Evolutionary conservation across 2,888 invertebrate genomes (phyloP).

Genomic region (Chloroclystis v-ata): DNA sequence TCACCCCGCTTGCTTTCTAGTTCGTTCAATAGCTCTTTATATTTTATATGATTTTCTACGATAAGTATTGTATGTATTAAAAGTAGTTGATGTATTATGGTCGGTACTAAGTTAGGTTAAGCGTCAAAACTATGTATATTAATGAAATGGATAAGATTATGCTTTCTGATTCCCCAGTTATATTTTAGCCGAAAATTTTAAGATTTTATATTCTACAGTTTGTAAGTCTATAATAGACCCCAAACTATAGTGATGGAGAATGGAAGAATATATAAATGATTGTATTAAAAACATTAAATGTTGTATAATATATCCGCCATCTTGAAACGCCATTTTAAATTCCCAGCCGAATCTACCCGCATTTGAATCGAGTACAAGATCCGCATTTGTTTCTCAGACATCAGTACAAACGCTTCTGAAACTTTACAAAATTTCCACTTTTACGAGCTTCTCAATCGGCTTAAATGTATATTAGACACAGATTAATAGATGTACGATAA

Average conservation of each 20-base stretch:
- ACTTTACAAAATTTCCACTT: constrained; percentile 52
- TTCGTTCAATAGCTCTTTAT: constrained; percentile 43
- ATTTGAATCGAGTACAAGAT: constrained; percentile 21
- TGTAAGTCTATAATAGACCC: constrained; percentile 4
- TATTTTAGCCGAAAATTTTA: constrained; percentile 11
- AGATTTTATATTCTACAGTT: constrained; percentile 5
- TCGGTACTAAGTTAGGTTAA: constrained; percentile 56
- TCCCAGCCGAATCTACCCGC: constrained; percentile 8
- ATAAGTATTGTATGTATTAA: constrained; percentile 60
- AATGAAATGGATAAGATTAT: constrained; percentile 43
- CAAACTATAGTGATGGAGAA: not conserved
- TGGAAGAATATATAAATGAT: not conserved
- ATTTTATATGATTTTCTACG: constrained; percentile 53
- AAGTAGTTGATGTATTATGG: constrained; percentile 69
- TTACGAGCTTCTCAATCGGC: constrained; percentile 72
- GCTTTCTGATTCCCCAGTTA: constrained; percentile 40
- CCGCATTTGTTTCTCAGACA: constrained; percentile 26
- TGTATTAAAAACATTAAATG: constrained; percentile 1
- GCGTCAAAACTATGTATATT: constrained; percentile 63
- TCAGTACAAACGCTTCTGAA: constrained; percentile 51
- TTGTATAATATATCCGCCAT: constrained; percentile 2
- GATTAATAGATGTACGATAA: constrained; percentile 70
- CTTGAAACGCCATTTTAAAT: constrained; percentile 34
- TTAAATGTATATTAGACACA: constrained; percentile 76
- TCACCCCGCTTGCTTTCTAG: constrained; percentile 61